Base-by-base conservation (phyloP, 2,888 invertebrate species). In the Sinohyriopsis cumingii region DNA sequence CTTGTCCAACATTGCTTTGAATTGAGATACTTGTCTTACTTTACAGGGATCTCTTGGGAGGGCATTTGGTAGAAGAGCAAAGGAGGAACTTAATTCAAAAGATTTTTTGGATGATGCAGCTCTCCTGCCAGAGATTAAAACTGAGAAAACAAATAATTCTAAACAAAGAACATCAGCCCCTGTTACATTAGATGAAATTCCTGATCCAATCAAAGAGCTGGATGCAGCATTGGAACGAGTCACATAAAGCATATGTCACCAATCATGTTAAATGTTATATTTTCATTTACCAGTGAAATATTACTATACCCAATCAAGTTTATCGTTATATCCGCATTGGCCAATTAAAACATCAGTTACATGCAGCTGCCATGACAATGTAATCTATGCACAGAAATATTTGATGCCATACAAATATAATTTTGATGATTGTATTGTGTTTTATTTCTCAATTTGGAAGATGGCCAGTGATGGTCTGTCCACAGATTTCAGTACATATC, bases 41-140 rank as follows among this genome's bases (percentile, higher is more conserved):
- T 79, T 79, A 63, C 78, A 88, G 86, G 87, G 87, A 62, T 88
- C 88, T 53, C 72, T 88, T 24, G 87, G 88, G 24, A 76, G 87
- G 62, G 88, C 88, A 57, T 84, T 88, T 77, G 87, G 88, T 7
- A 84, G 83, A 73, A 87, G 86, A 76, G 82, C 84, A 18, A 83
- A 84, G 71, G 82, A 84, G 24, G 87, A 86, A 63, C 68, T 87
- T 55, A 74, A 79, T 59, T 75, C 75, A 18, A 73, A 72, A 57
- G 59, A 60, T 18, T 72, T 72, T 5, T 55, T 63, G 19, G 77
- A 77, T 28, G 45, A 45, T 45, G 45, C 45, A 45, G 45, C 45
- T 12, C 45, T 45, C 12, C 45, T 45, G 45, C 45, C 45, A 15
- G 45, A 15, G 45, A 45, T 15, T 45, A 45, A 45, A 15, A 63